These are phyloP conservation scores for Drosophila novamexicana DNA, from an alignment of 1,140 invertebrate species.

Conservation along the genomic window DNA sequence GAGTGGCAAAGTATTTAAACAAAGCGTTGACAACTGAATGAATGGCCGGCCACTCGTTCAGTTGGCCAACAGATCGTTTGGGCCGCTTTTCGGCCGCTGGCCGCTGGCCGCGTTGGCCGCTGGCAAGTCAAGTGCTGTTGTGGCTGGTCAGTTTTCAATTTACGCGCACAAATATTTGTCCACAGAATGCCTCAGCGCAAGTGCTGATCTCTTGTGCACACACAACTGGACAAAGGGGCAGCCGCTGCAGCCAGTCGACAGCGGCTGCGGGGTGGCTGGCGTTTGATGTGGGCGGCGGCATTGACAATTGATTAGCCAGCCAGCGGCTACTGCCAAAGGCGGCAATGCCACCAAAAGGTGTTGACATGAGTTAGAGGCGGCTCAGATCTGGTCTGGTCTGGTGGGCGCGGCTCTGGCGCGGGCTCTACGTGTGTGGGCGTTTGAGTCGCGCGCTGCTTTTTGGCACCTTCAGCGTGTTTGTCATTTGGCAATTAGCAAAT, in stretches of 20 bases:
- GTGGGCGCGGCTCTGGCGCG: slow-evolving; percentile 14
- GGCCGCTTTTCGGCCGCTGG: slow-evolving; percentile 5
- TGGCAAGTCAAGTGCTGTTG: slow-evolving; percentile 71
- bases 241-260: neutral
- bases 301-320: slow-evolving; percentile 78
- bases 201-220: slow-evolving; percentile 78
- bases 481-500: slow-evolving; percentile 71
- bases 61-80: slow-evolving; percentile 31
- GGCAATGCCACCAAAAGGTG: slow-evolving; percentile 36
- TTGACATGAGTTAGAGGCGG: slow-evolving; percentile 1
- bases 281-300: slow-evolving; percentile 79
- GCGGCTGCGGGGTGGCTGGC: slow-evolving; percentile 28
- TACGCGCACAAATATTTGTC: slow-evolving; percentile 79
- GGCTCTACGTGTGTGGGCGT: slow-evolving; percentile 54
- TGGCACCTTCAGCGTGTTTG: slow-evolving; percentile 63
- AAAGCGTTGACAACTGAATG: slow-evolving; percentile 80
- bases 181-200: slow-evolving; percentile 79
- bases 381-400: neutral
- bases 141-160: slow-evolving; percentile 80
- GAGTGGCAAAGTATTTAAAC: slow-evolving; percentile 82
- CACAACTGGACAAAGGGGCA: slow-evolving; percentile 44
- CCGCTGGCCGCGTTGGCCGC: slow-evolving; percentile 31
- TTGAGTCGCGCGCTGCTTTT: slow-evolving; percentile 50
- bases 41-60: slow-evolving; percentile 63
- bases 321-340: slow-evolving; percentile 23